A percentile compares a stretch with the other conserved stretches of the same genome.
phyloP scores from a whole-genome alignment of 2,888 invertebrate species.

The Leptothorax acervorum region DNA sequence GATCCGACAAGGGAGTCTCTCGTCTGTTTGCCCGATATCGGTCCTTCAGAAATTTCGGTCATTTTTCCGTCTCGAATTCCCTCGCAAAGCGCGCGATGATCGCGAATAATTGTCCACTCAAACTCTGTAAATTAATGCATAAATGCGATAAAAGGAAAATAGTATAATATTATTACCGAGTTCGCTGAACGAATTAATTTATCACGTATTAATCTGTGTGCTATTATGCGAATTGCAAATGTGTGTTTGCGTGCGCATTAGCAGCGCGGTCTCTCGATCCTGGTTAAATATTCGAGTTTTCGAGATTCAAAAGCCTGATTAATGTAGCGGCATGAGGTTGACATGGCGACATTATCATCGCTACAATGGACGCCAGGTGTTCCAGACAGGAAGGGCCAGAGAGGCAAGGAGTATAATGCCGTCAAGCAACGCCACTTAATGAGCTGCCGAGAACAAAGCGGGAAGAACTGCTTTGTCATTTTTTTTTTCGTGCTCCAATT shows the following conservation, averaged over 20 bases:
- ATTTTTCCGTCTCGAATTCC: slow-evolving; percentile 55
- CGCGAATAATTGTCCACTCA: not conserved
- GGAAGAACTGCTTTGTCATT: slow-evolving; percentile 63
- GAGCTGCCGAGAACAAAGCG: slow-evolving; percentile 69
- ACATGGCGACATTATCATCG: slow-evolving; percentile 74
- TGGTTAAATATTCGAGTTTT: slow-evolving; percentile 58
- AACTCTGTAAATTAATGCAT: slow-evolving; percentile 25
- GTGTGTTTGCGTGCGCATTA: not conserved
- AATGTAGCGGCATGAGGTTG: slow-evolving; percentile 71
- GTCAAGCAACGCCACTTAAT: slow-evolving; percentile 70
- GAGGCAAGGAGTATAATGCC: slow-evolving; percentile 60
- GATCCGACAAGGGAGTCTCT: slow-evolving; percentile 56
- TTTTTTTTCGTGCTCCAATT: slow-evolving; percentile 53
- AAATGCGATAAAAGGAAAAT: not conserved
- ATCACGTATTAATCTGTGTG: slow-evolving; percentile 8
- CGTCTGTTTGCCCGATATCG: slow-evolving; percentile 57
- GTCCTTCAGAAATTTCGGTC: slow-evolving; percentile 59
- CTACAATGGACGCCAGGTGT: slow-evolving; percentile 71
- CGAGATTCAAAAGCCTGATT: slow-evolving; percentile 66
- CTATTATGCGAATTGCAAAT: slow-evolving; percentile 22
- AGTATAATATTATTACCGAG: not conserved
- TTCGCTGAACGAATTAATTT: slow-evolving; percentile 15
- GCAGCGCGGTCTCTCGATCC: slow-evolving; percentile 8
- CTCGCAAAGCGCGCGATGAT: slow-evolving; percentile 9
- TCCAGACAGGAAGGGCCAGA: slow-evolving; percentile 57